Base-by-base conservation (phyloP, 1,140 invertebrate species). In the Drosophila lowei region DNA sequence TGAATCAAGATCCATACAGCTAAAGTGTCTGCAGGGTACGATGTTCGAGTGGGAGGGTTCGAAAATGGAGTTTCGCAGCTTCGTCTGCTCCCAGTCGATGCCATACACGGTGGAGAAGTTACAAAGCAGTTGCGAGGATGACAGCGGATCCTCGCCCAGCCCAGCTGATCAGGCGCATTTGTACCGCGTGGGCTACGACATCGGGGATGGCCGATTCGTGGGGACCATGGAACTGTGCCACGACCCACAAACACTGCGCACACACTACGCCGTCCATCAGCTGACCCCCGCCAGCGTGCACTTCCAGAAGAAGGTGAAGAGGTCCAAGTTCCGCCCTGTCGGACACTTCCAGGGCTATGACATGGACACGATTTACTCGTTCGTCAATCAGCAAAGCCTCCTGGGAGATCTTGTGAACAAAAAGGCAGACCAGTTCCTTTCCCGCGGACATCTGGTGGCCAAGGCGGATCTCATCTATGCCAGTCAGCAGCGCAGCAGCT, bases 391-490 rank as follows among this genome's bases (percentile, higher is more conserved):
- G 18, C 47, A 48, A 15, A 28, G 41, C 8, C 18, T 25, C 23
- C 52, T 44, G 38, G 53, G 34, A 41, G 48, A 5, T 13, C 64
- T 88, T 30, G 41, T 88, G 16, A 62, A 81, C 41, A 38, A 6
- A 6, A 70, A 49, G 53, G 25, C 28, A 6, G 70, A 63, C 1
- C 23, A 73, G 23, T 89, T 77, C 23, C 57, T 90, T 30, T 43
- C 89, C 28, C 89, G 89, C 18, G 95, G 95, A 15, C 95, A 96
- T 75, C 90, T 95, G 42, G 91, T 93, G 0, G 94, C 95, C 15
- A 94, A 94, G 76, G 93, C 92, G 30, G 95, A 96, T 81, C 93
- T 93, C 63, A 92, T 95, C 16, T 94, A 93, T 78, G 94, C 92
- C 7, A 90, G 92, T n/a, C 93, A 94, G 38, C 94, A 95, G 77